phyloP scores from a whole-genome alignment of 2,797 vertebrate species.

The Oreochromis grahami region DNA sequence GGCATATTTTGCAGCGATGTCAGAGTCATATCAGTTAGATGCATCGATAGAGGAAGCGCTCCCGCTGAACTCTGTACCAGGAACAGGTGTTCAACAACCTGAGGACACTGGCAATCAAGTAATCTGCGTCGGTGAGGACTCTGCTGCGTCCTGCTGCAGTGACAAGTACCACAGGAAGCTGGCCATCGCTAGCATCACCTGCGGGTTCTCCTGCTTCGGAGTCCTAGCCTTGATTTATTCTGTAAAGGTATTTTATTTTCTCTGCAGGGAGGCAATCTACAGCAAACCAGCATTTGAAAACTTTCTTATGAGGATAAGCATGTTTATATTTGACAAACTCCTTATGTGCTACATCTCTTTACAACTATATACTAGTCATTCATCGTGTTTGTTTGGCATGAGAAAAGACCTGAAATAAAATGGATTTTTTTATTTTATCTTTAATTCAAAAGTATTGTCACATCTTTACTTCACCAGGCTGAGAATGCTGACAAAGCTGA shows the following conservation, averaged over 20 bases:
- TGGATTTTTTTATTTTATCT: background rate
- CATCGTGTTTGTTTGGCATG: background rate
- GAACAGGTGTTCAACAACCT: background rate
- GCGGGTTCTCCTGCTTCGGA: slow-evolving; percentile 83
- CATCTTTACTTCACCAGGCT: slow-evolving; percentile 60
- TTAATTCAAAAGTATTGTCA: background rate
- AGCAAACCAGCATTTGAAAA: background rate
- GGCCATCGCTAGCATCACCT: slow-evolving; percentile 83
- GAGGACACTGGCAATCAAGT: rapidly evolving
- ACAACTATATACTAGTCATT: background rate
- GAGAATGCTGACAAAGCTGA: slow-evolving; percentile 1
- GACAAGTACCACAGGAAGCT: slow-evolving; percentile 64
- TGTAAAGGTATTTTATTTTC: slow-evolving; percentile 74
- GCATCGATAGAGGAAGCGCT: rapidly evolving
- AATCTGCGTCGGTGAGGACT: rapidly evolving
- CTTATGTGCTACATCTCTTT: background rate
- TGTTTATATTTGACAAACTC: background rate
- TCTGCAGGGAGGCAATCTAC: background rate
- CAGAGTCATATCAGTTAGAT: background rate
- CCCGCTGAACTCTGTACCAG: background rate
- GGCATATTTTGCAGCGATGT: slow-evolving; percentile 39
- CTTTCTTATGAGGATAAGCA: background rate
- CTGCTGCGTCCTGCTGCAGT: background rate
- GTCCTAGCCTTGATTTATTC: slow-evolving; percentile 78
- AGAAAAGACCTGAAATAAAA: no score